Evolutionary conservation across 2,888 invertebrate species (phyloP), one percentile per base, ranked within the genome.

Genomic region (Drosophila crucigera): DNA sequence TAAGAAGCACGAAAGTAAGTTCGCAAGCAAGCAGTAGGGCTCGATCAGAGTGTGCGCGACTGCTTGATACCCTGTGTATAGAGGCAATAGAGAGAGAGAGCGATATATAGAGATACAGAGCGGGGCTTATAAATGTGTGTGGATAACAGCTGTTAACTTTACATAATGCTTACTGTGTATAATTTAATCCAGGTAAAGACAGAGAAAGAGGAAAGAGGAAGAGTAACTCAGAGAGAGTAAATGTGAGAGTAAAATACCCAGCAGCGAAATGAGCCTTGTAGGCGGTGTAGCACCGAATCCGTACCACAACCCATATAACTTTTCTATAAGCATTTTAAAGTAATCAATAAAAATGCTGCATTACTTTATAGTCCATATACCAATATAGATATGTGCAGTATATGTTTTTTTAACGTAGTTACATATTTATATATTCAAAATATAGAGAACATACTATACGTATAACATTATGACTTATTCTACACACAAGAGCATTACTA

Each of bases 1-100:
- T 69, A 89, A 87, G 72, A 88, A 88, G 77, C 87, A 74, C 66
- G 84, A 91, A 78, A 89, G 88, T 88, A 87, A 88, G 88, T 89
- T n/a, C 10, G 28, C 35, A n/a, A 19, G 10, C 37, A 73, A 39
- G 11, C 9, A 56, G 10, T 30, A 39, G 28, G n/a, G 4, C n/a
- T 56, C 14, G 4, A 39, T 25, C 19, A 39, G 4, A 30, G 11
- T 30, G 3, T 14, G 30, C 28, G 14, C 56, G 56, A 41, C 30
- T 22, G 19, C 6, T 16, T 10, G 1, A 58, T 58, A 31, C 31
- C 7, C 58, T 43, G 30, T 41, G 14, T 5, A 14, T 14, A 14
- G 22, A 5, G 25, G 16, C 14, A 47, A 47, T n/a, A 47, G 35
- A 35, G 14, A n/a, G 39, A 39, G 3, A 47, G 9, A 49, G 4